Evolutionary conservation across 2,113 vertebrate species (phyloP).

Genomic region (Corydoras maculifer): DNA sequence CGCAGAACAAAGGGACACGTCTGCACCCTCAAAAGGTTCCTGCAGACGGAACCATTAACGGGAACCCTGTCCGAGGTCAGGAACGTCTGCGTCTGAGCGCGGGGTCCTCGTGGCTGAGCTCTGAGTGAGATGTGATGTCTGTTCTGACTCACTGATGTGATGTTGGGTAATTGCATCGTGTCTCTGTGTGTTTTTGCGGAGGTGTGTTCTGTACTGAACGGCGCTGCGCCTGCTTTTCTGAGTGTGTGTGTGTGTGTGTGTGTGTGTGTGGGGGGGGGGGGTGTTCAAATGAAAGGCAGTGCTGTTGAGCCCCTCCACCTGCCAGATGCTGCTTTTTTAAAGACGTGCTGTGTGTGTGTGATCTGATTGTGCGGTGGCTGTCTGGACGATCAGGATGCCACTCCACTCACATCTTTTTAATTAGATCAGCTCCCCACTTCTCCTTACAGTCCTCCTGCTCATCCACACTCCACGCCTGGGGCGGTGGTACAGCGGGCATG

Average conservation of each 20-base stretch:
- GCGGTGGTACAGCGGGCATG: too few species aligned
- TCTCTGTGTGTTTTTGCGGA: slow-evolving; percentile 35
- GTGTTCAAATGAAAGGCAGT: slow-evolving; percentile 43
- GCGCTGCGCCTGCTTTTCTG: slow-evolving; percentile 17
- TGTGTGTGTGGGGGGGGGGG: slow-evolving; percentile 47
- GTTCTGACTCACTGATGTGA: slow-evolving; percentile 45
- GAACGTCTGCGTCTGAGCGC: too few species aligned
- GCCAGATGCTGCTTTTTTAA: slow-evolving; percentile 50
- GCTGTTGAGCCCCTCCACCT: slow-evolving; percentile 43
- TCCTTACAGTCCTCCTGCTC: too few species aligned
- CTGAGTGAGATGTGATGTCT: slow-evolving; percentile 23
- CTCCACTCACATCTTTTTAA: slow-evolving; percentile 57
- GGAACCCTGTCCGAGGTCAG: too few species aligned
- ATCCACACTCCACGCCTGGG: too few species aligned
- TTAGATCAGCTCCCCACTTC: slow-evolving; percentile 39
- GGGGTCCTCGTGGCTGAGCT: background rate
- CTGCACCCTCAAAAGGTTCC: too few species aligned
- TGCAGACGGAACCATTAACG: too few species aligned
- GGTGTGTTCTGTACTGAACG: slow-evolving; percentile 26
- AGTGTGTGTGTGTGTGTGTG: slow-evolving; percentile 23
- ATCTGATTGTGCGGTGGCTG: slow-evolving; percentile 50
- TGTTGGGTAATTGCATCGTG: slow-evolving; percentile 47
- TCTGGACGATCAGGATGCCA: slow-evolving; percentile 61
- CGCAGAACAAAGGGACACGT: too few species aligned
- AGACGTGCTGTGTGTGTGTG: slow-evolving; percentile 57